Evolutionary conservation across 2,888 invertebrate species (phyloP), one percentile per base, ranked within the genome.

Genomic region (Tenthredo notha): DNA sequence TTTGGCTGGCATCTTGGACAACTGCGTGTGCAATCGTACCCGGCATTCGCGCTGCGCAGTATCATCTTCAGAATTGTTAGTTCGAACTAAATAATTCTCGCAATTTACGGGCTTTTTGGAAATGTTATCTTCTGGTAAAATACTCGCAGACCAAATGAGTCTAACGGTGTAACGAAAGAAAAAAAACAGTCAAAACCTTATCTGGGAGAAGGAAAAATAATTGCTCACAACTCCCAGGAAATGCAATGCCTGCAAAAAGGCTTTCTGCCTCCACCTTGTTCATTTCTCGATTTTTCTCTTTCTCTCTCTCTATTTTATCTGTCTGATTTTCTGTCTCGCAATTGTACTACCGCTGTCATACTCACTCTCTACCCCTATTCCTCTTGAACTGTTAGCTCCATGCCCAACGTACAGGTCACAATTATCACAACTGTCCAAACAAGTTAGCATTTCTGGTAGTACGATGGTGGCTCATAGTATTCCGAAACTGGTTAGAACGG

Each of bases 401-500:
- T 67, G 47, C 12, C n/a, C 80, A 58, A 65, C 80, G 80, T 58
- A n/a, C 67, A 83, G 10, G 67, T 70, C 15, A 83, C 70, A 83
- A 83, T 83, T 83, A 67, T 67, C 83, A 67, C 83, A 70, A 83
- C 65, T 70, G 70, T 70, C 83, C 67, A 47, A 67, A 83, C 83
- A 70, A 83, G 83, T 83, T 40, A 80, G 80, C 40, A 50, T 80
- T 40, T 80, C 58, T 61, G 21, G 61, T 21, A 15, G 77, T 54
- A 54, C 77, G 50, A 77, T 77, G 77, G 80, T 40, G 61, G 80
- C 40, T 80, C 80, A 80, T 50, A 54, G 77, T 77, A 80, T 61
- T 61, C 37, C 40, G 21, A 80, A 80, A 43, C 80, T 61, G 50
- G 80, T 61, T 61, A 15, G 58, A 21, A 61, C 58, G 12, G 61